Base-by-base conservation (phyloP, 2,888 invertebrate genomes). In the Volucella zonaria region DNA sequence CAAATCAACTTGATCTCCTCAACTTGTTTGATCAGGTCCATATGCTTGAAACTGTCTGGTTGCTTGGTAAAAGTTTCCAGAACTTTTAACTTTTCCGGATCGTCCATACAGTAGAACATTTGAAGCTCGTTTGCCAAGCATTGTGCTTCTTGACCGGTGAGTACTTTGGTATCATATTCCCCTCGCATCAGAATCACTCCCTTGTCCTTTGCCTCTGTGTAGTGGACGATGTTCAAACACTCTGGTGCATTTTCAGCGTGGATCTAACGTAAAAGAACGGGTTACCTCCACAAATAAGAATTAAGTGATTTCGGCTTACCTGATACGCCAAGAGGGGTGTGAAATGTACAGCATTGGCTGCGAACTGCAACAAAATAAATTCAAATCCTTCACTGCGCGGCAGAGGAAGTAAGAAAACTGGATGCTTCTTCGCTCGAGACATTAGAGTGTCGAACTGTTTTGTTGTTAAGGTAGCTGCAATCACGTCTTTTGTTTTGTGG, bases 171-270 rank as follows among this genome's bases (percentile, higher is more conserved):
- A 89, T 97, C 97, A 90, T 94, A 97, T 91, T 97, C 97, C 14
- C 97, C 97, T 51, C 95, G 93, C 96, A 97, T 96, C 47, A 97
- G 92, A 11, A 97, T 94, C 52, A 97, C 93, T 4, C 94, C 95
- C 90, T 96, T 96, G 54, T 93, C 93, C 87, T 92, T 92, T 2
- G 96, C 93, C 89, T 97, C 97, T 0, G 94, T 94, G 88, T 96
- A 97, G 91, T 97, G 96, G 1, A 94, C 93, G 89, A 97, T 93
- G 1, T 95, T 96, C 38, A 97, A 92, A 90, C 97, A 97, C 90
- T 97, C 97, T 0, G 97, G 97, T 0, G 97, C 96, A 92, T 97
- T 97, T 91, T 97, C 97, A 89, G 96, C 95, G 89, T 97, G 96
- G 1, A 96, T 94, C 94, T 95, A 89, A 54, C 82, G 62, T 58